Percentiles rank a stretch among this genome's conserved stretches.
Conservation (phyloP, 2,888 invertebrate species). For the Lissocephala sabroskyi region DNA sequence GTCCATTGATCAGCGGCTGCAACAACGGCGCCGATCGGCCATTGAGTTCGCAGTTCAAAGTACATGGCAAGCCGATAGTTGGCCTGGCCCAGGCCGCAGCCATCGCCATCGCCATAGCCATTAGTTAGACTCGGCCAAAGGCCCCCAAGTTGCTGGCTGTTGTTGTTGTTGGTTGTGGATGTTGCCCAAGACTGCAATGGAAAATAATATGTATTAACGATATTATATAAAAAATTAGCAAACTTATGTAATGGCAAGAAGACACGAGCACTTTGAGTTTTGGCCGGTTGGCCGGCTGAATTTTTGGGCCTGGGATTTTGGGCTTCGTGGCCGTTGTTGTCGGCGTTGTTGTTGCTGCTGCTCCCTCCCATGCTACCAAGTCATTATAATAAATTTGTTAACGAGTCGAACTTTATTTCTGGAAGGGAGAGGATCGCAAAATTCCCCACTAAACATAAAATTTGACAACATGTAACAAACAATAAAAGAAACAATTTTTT, state of each 20-base stretch:
- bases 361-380: constrained; percentile 15
- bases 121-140: constrained; percentile 15
- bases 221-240: constrained; percentile 66
- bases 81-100: neutral
- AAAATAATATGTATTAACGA: constrained; percentile 70
- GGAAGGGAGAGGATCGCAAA: constrained; percentile 44
- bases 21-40: neutral
- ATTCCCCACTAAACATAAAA: constrained; percentile 1
- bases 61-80: constrained; percentile 28
- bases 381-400: constrained; percentile 59
- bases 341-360: neutral
- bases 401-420: constrained; percentile 11
- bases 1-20: constrained; percentile 47
- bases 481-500: too few relatives aligned
- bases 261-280: constrained; percentile 40
- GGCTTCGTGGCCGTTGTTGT: neutral
- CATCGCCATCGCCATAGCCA: constrained; percentile 10
- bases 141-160: constrained; percentile 3
- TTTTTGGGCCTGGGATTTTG: constrained; percentile 5
- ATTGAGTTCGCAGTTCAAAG: constrained; percentile 62
- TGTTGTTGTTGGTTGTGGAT: constrained; percentile 1
- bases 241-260: constrained; percentile 63
- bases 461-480: neutral
- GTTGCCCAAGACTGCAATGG: constrained; percentile 15
- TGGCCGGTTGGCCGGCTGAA: too few relatives aligned